Evolutionary conservation across 1,140 invertebrate species (phyloP).

Genomic region (Harlomillsia oculata): DNA sequence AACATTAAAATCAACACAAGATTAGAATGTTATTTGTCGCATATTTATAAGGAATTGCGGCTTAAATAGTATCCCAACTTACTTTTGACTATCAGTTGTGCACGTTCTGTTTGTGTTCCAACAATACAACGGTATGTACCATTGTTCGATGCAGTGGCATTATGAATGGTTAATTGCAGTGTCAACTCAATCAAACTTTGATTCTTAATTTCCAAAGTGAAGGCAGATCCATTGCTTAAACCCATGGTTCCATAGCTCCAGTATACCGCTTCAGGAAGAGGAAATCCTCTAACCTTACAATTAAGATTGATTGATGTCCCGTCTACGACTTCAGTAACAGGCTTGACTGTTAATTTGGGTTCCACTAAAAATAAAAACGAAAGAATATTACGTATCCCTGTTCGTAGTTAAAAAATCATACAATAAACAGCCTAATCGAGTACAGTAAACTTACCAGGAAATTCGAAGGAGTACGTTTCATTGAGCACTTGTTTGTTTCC

Average conservation of each 20-base stretch:
- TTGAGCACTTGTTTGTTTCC: background rate
- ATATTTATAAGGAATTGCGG: no score
- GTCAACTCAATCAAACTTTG: no score
- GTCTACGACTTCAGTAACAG: no score
- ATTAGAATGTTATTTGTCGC: no score
- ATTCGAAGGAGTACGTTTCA: constrained; percentile 11
- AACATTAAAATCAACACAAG: constrained; percentile 45
- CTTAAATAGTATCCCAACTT: constrained; percentile 1
- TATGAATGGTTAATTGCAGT: no score
- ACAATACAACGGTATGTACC: constrained; percentile 14
- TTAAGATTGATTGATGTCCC: constrained; percentile 5
- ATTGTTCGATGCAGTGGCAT: constrained; percentile 5
- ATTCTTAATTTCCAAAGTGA: no score
- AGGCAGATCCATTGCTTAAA: no score
- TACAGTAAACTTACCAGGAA: constrained; percentile 9
- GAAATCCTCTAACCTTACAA: constrained; percentile 32
- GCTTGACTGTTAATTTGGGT: constrained; percentile 5
- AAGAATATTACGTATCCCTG: background rate
- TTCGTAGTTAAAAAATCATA: no score
- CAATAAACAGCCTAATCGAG: background rate
- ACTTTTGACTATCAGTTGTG: constrained; percentile 5
- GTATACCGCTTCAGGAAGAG: background rate
- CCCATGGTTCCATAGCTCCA: background rate
- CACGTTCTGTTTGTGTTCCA: background rate
- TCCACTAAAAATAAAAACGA: constrained; percentile 5